These are phyloP conservation scores for Heliconius melpomene DNA, from an alignment of 1,140 invertebrate species.

Conservation along the genomic window DNA sequence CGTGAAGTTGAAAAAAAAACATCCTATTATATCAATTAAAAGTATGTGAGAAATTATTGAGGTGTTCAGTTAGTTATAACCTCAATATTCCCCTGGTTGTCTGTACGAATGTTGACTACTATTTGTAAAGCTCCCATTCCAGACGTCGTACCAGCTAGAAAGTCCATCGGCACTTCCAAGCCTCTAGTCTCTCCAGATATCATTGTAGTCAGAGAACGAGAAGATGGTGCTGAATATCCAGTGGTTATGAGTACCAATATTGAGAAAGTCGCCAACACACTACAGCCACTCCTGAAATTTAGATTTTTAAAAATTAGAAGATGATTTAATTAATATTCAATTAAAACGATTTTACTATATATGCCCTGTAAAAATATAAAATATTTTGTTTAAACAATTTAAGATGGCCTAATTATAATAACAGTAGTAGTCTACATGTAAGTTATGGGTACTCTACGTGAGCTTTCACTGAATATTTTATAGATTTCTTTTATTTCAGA, in stretches of 20 bases:
- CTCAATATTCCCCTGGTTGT: conserved; percentile 71
- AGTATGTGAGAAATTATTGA: neutral
- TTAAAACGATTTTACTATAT: too few relatives aligned
- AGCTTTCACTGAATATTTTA: too few relatives aligned
- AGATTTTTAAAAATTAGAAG: neutral
- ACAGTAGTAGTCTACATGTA: too few relatives aligned
- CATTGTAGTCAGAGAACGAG: conserved; percentile 40
- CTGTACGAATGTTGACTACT: conserved; percentile 69
- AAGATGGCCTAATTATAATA: too few relatives aligned
- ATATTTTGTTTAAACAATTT: too few relatives aligned
- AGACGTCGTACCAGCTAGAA: conserved; percentile 53
- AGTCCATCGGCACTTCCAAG: conserved; percentile 63
- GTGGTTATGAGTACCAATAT: conserved; percentile 46
- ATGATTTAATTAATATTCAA: neutral
- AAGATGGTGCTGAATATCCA: conserved; percentile 50
- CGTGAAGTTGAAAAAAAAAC: too few relatives aligned
- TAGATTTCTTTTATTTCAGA: too few relatives aligned
- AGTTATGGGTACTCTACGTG: too few relatives aligned
- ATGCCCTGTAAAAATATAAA: too few relatives aligned
- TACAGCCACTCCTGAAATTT: conserved; percentile 55
- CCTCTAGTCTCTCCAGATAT: conserved; percentile 65
- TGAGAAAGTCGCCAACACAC: conserved; percentile 43
- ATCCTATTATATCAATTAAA: too few relatives aligned
- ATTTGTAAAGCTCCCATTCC: conserved; percentile 64
- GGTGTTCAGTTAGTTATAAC: conserved; percentile 43